phyloP scores from a whole-genome alignment of 1,140 invertebrate species.

The Portunus trituberculatus region DNA sequence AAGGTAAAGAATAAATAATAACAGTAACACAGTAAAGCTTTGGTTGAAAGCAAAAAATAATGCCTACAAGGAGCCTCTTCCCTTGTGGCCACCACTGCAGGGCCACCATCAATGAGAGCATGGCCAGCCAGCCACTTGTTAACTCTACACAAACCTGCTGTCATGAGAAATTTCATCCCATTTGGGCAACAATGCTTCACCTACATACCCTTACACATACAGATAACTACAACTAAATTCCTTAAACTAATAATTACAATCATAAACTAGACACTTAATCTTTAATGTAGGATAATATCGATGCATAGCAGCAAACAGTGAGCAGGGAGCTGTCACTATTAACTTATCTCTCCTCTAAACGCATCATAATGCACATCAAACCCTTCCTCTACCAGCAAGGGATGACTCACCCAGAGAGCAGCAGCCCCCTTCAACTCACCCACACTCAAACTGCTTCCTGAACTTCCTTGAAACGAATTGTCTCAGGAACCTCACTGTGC shows the following conservation, averaged over 20 bases:
- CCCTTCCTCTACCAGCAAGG: neutral
- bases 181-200: neutral
- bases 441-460: neutral
- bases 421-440: neutral
- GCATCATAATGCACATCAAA: neutral
- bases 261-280: neutral
- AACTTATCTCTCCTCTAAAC: neutral
- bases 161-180: neutral
- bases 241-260: neutral
- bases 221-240: neutral
- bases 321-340: neutral
- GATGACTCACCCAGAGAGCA: neutral
- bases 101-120: neutral
- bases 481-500: slow-evolving; percentile 56
- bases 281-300: neutral
- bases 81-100: neutral
- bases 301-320: neutral
- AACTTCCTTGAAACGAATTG: slow-evolving; percentile 66
- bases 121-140: neutral
- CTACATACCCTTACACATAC: neutral
- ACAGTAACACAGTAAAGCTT: slow-evolving; percentile 4
- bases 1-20: neutral
- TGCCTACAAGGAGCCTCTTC: slow-evolving; percentile 18
- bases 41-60: slow-evolving; percentile 15
- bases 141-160: neutral